Conservation (phyloP, 2,888 invertebrate species). For the Arrhopalites spinosus region DNA sequence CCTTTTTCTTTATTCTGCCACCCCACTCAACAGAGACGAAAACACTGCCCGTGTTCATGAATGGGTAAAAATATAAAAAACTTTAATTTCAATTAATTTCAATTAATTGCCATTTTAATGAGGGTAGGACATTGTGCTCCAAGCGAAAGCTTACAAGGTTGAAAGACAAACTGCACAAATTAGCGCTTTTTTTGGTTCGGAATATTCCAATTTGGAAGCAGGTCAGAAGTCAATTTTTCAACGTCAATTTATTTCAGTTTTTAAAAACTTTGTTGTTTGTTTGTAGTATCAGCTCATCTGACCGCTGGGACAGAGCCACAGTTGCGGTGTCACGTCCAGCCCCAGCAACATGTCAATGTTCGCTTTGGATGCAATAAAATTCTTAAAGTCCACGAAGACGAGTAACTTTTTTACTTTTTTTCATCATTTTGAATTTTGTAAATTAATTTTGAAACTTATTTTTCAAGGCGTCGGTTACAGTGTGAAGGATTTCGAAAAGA, state of each 20-base stretch:
- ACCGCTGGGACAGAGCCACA: conserved; percentile 29
- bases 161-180: conserved; percentile 24
- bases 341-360: conserved; percentile 34
- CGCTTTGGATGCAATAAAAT: conserved; percentile 44
- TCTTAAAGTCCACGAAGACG: conserved; percentile 48
- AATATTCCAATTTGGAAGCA: conserved; percentile 43
- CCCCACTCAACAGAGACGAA: not conserved
- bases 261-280: not conserved
- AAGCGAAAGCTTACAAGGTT: conserved; percentile 20
- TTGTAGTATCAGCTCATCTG: conserved; percentile 30
- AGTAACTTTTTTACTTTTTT: conserved; percentile 10
- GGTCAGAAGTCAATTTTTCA: conserved; percentile 17
- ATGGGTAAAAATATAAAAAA: not conserved
- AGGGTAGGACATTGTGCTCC: conserved; percentile 28
- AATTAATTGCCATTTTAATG: not conserved
- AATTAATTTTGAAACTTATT: not conserved
- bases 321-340: conserved; percentile 46
- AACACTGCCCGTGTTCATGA: not conserved
- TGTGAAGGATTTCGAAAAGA: conserved; percentile 43
- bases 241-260: not conserved
- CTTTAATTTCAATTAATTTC: not conserved
- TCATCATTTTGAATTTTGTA: not conserved
- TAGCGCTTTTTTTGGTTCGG: conserved; percentile 46
- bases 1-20: not conserved
- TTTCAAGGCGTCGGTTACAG: conserved; percentile 37